Base-by-base conservation (phyloP, 1,140 invertebrate genomes). In the Papilio polyxenes region DNA sequence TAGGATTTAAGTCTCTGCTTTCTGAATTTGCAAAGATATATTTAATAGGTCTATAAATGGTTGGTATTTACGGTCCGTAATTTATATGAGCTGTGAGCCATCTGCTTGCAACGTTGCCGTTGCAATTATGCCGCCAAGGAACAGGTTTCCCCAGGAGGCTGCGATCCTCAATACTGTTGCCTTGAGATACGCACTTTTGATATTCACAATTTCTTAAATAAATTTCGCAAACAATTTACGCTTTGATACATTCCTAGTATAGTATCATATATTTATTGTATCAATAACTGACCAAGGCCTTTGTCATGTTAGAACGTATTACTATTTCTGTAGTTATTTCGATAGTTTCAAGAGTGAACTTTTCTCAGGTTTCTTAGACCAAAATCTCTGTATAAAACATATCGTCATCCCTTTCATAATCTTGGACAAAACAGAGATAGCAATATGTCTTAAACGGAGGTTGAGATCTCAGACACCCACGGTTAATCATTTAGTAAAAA, bases 141-240 rank as follows among this genome's bases (percentile, higher is more conserved):
- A 84, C 83, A 75, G 81, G 83, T 84, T 84, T 49, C 53, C n/a
- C 48, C 72, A 72, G 81, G 83, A 84, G 83, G 81, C 83, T 84
- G 83, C 79, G 82, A 80, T 82, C 81, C 81, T 82, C 75, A 77
- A 75, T 77, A 44, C 77, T 80, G 80, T 82, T 80, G 56, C 20
- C 59, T 78, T 74, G 75, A 76, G 49, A 53, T 69, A 11, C 51
- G 76, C 72, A 48, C 48, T 78, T 40, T 59, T 59, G n/a, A 37
- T 49, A 56, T 49, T 44, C 23, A 51, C 15, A 23, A 49, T 1
- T 51, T 74, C 48, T 48, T 48, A 20, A 20, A 75, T n/a, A 20
- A 74, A 20, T 75, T 75, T 31, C 11, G 4, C 2, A 15, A 7
- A 74, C 31, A 13, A 44, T 44, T 75, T 37, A 72, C 65, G 65